phyloP scores from a whole-genome alignment of 2,888 invertebrate species.

The Parascotia fuliginaria region DNA sequence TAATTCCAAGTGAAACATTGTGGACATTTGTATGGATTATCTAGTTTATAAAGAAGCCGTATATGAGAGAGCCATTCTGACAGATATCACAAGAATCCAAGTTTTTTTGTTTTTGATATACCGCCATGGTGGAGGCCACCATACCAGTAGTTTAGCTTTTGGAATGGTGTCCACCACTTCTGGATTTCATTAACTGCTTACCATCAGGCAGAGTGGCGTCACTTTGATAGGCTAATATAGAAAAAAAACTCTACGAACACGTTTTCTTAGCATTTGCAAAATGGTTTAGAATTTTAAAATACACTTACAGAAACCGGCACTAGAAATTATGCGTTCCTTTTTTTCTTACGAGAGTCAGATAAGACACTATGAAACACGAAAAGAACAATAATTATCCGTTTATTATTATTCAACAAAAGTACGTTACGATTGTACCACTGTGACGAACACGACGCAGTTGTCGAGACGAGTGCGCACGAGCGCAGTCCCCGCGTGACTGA shows the following conservation, averaged over 20 bases:
- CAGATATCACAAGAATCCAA: neutral
- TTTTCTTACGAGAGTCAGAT: too few relatives aligned
- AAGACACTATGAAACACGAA: neutral
- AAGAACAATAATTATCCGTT: neutral
- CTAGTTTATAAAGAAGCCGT: constrained; percentile 36
- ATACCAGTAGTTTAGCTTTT: too few relatives aligned
- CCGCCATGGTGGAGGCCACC: too few relatives aligned
- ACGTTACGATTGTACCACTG: constrained; percentile 2
- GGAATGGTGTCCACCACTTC: too few relatives aligned
- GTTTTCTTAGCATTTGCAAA: neutral
- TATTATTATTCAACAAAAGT: neutral
- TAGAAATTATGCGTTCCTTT: neutral
- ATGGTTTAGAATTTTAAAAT: neutral
- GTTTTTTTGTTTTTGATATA: too few relatives aligned
- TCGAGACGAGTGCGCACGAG: constrained; percentile 22
- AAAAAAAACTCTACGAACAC: neutral
- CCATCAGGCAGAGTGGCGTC: too few relatives aligned
- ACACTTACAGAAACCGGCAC: constrained; percentile 2
- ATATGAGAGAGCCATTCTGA: neutral
- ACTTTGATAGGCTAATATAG: too few relatives aligned
- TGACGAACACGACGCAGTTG: constrained; percentile 5
- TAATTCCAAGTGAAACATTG: constrained; percentile 14
- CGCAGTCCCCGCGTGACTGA: constrained; percentile 40
- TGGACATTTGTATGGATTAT: constrained; percentile 30
- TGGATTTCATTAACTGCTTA: too few relatives aligned